Base-by-base conservation (phyloP, 2,797 vertebrate species). In the Smutsia temminckii region DNA sequence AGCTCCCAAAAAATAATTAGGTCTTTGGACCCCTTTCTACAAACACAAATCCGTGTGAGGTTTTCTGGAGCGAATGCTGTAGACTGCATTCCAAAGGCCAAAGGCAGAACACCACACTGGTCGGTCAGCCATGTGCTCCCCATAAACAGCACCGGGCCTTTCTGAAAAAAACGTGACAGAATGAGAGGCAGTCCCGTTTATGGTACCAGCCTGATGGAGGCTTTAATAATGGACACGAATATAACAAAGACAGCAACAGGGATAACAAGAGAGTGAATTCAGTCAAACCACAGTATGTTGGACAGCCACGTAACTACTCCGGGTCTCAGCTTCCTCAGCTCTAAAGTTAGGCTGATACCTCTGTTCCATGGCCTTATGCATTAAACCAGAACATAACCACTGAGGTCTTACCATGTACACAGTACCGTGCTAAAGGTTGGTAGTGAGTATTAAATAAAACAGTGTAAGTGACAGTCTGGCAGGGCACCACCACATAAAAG, bases 21-120 rank as follows among this genome's bases (percentile, higher is more conserved):
- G 93, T 78, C 55, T 59, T 97, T 88, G 4, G 68, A 71, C 63
- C 93, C 81, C 66, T 95, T 93, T 97, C 69, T 23, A 59, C 42
- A 78, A 91, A 68, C 93, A 95, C 94, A 95, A 96, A 86, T 77
- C 95, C 97, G 94, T 72, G 96, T 93, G 95, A 20, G 95, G 6
- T 97, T 97, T 97, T 96, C 95, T 97, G 97, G 97, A 98, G 90
- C 14, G 13, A 93, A 90, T 23, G 83, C 81, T 81, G 40, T 68
- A 83, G 93, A 93, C 64, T 63, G 42, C 10, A 34, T 96, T 96
- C 95, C 95, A 97, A 95, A 97, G 95, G 86, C 91, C 81, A 96
- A 96, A 97, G 84, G 94, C 75, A 91, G 95, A 96, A 93, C 84
- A 91, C n/a, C 89, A 95, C 2, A 1, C 69, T 91, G 91, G 51